phyloP scores from a whole-genome alignment of 1,140 invertebrate genomes.

The Apis mellifera region Amel_HAv3.1 CM009945.2:7870001-7870500 shows the following conservation, averaged over 20 bases:
- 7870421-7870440: too few species aligned
- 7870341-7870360: not conserved
- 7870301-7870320: not conserved
- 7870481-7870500: conserved; percentile 37
- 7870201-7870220: not conserved
- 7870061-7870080: too few species aligned
- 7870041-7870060: not conserved
- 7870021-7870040: not conserved
- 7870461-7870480: not conserved
- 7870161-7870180: not conserved
- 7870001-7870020: too few species aligned
- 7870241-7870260: too few species aligned
- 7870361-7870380: not conserved
- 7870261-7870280: too few species aligned
- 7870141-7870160: not conserved
- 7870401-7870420: conserved; percentile 55
- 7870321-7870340: not conserved
- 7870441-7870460: not conserved
- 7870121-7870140: not conserved
- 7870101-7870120: not conserved
- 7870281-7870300: not conserved
- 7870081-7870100: not conserved
- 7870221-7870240: too few species aligned
- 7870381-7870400: conserved; percentile 25
- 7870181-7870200: too few species aligned